These are phyloP conservation scores for Chaetogeoica ovagalla DNA, from an alignment of 2,888 invertebrate genomes.

Conservation along the genomic window DNA sequence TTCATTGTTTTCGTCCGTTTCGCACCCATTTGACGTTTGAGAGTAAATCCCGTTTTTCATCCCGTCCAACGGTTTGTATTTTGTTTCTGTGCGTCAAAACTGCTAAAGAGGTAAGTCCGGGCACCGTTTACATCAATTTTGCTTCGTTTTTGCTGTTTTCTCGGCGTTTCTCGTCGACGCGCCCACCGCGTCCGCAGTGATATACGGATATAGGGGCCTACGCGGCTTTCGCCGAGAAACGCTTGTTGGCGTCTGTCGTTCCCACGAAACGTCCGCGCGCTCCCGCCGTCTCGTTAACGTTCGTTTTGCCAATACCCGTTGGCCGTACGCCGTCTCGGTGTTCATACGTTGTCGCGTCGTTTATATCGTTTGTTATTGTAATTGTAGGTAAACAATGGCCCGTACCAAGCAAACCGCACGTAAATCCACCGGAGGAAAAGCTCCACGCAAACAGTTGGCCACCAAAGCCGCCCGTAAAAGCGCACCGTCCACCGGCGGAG, in stretches of 20 bases:
- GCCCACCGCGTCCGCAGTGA: too few relatives aligned
- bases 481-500: slow-evolving; percentile 64
- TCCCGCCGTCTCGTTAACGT: too few relatives aligned
- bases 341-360: not conserved
- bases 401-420: slow-evolving; percentile 66
- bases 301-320: too few relatives aligned
- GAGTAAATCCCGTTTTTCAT: not conserved
- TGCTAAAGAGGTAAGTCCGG: not conserved
- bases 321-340: too few relatives aligned
- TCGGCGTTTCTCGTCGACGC: not conserved
- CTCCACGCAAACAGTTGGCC: slow-evolving; percentile 64
- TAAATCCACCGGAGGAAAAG: slow-evolving; percentile 65
- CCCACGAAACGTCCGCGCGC: too few relatives aligned
- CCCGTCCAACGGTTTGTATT: not conserved
- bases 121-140: not conserved
- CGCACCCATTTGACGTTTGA: not conserved
- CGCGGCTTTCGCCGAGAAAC: too few relatives aligned
- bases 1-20: slow-evolving; percentile 1
- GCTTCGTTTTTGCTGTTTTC: not conserved
- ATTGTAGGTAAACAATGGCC: slow-evolving; percentile 59
- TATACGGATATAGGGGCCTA: too few relatives aligned
- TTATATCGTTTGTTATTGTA: not conserved
- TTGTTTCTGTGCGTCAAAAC: not conserved
- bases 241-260: too few relatives aligned
- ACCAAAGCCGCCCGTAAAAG: slow-evolving; percentile 64